Evolutionary conservation across 2,797 vertebrate species (phyloP).

Genomic region (Sciurus carolinensis): DNA sequence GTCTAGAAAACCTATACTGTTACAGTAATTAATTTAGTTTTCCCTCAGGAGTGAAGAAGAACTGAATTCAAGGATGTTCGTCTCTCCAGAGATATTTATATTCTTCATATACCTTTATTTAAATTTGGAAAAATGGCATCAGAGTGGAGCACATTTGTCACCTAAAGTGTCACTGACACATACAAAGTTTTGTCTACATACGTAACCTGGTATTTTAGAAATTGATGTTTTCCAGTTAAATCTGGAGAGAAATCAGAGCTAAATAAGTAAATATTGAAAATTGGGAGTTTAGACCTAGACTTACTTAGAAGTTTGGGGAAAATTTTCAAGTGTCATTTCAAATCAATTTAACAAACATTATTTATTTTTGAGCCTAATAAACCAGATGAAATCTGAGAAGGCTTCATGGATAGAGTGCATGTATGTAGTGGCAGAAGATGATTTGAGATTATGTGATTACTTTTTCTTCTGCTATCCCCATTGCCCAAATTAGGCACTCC

Average conservation of each 20-base stretch:
- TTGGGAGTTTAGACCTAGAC: background rate
- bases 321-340: background rate
- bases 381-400: background rate
- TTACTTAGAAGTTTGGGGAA: background rate
- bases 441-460: background rate
- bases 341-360: background rate
- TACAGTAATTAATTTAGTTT: background rate
- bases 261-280: background rate
- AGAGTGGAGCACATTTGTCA: background rate
- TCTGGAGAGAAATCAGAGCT: background rate
- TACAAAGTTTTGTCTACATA: background rate
- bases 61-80: background rate
- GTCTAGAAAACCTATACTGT: background rate
- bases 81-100: background rate
- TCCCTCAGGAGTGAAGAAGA: background rate
- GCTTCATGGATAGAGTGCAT: background rate
- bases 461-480: background rate
- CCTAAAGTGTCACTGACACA: background rate
- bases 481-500: background rate
- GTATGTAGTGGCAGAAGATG: background rate
- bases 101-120: background rate
- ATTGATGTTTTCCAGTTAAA: background rate
- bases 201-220: background rate
- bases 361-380: conserved; percentile 20
- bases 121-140: background rate